Percentiles rank a stretch among this genome's conserved stretches.
Conservation (phyloP, 2,113 vertebrate species). For the Salvator merianae region DNA sequence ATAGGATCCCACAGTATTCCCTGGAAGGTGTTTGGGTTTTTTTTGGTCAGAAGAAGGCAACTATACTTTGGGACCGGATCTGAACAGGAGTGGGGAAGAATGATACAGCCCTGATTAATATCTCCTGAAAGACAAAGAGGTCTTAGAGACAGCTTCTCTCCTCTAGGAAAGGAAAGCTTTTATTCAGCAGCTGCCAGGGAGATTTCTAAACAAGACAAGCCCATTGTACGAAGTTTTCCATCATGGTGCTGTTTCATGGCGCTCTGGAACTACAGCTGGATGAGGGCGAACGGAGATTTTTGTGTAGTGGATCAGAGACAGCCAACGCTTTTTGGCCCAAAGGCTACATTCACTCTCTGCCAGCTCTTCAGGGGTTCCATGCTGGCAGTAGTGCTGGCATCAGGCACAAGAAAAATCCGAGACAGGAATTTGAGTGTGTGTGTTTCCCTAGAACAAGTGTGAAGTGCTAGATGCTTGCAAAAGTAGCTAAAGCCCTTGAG, state of each 20-base stretch:
- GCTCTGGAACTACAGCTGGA: neutral
- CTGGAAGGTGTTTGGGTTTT: neutral
- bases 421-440: neutral
- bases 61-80: neutral
- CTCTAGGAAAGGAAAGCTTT: slow-evolving; percentile 1
- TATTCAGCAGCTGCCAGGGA: neutral
- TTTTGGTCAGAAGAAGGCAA: too few relatives aligned
- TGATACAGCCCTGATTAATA: neutral
- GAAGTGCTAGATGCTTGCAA: neutral
- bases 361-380: too few relatives aligned
- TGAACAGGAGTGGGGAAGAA: neutral
- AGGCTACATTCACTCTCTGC: too few relatives aligned
- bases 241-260: neutral
- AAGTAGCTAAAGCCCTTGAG: neutral
- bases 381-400: too few relatives aligned
- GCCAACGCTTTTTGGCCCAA: too few relatives aligned
- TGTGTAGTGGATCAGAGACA: neutral
- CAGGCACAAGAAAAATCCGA: too few relatives aligned
- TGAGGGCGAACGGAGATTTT: neutral
- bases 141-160: neutral
- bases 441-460: too few relatives aligned
- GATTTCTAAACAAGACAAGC: neutral
- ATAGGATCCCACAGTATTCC: neutral
- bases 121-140: slow-evolving; percentile 1
- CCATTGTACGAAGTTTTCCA: neutral